Evolutionary conservation across 2,113 vertebrate genomes (phyloP), one percentile per base, ranked within the genome.

Genomic region (Eublepharis macularius): DNA sequence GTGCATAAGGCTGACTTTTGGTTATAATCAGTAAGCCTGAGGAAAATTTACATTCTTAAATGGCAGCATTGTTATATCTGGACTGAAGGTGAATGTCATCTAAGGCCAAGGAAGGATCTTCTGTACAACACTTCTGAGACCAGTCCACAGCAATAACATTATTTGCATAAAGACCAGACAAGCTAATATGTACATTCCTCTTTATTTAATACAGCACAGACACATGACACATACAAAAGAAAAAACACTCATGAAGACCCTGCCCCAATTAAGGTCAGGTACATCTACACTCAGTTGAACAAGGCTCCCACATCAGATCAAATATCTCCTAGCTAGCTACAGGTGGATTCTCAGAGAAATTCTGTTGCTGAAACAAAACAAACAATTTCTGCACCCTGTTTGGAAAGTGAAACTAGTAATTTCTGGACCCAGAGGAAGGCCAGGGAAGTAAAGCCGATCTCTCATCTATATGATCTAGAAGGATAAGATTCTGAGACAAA

Each of bases 191-290:
- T 96, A 96, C 96, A 96, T 95, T 96, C 94, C 91, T 97, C 93
- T 97, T 97, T 96, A 96, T 97, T 97, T 94, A 96, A 95, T 95
- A 97, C 95, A 96, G 94, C 94, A 95, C 94, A 91, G 94, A 96
- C 96, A 96, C 93, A 4, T 90, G 92, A 96, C 96, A 96, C 90
- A 75, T 92, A 95, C 91, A 95, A 93, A 95, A 93, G 21, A 91
- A 95, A n/a, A 95, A 88, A 89, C 95, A 96, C 95, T 95, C 88
- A 94, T 94, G 94, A 95, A 95, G 94, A 87, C 80, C 95, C 96
- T 94, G 96, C 92, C 95, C 0, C 86, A 29, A 78, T 87, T n/a
- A 57, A 45, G 51, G 94, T 95, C 96, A 96, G 95, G 95, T 87
- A 95, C 92, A 94, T 86, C 90, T 95, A 95, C 5, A 86, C 90